Conservation (phyloP, 2,888 invertebrate genomes). For the Dysmachus trigonus region DNA sequence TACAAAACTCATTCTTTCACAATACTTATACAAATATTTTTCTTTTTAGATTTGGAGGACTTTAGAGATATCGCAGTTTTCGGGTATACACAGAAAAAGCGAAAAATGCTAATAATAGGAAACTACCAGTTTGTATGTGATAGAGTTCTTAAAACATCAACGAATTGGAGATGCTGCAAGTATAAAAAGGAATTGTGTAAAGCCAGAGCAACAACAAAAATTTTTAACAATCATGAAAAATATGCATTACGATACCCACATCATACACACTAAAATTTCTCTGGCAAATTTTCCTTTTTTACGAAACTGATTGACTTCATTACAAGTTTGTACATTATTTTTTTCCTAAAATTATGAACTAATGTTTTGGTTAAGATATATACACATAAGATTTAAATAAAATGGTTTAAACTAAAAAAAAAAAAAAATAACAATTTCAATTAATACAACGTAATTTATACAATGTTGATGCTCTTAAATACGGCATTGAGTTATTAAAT, state of each 20-base stretch:
- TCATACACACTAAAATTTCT: constrained; percentile 55
- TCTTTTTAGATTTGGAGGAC: constrained; percentile 44
- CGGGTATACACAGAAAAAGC: constrained; percentile 60
- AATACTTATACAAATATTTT: constrained; percentile 17
- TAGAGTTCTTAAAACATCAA: constrained; percentile 59
- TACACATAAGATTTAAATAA: not conserved
- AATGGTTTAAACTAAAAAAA: not conserved
- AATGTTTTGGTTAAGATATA: not conserved
- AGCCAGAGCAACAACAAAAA: constrained; percentile 61
- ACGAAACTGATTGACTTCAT: not conserved
- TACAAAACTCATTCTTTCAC: not conserved
- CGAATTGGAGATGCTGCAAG: constrained; percentile 61
- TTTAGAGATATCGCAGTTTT: constrained; percentile 52
- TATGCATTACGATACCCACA: constrained; percentile 56
- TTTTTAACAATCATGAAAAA: constrained; percentile 57
- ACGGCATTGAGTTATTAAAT: not conserved
- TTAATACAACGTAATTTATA: not conserved
- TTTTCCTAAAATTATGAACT: not conserved
- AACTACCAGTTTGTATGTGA: constrained; percentile 60
- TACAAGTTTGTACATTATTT: not conserved
- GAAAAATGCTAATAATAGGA: constrained; percentile 59
- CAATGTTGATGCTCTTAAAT: not conserved
- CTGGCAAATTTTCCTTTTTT: not conserved
- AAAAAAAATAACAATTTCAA: not conserved
- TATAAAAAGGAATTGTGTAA: constrained; percentile 59